These are phyloP conservation scores for Shinisaurus crocodilurus DNA, from an alignment of 2,113 vertebrate species.

Conservation along the genomic window DNA sequence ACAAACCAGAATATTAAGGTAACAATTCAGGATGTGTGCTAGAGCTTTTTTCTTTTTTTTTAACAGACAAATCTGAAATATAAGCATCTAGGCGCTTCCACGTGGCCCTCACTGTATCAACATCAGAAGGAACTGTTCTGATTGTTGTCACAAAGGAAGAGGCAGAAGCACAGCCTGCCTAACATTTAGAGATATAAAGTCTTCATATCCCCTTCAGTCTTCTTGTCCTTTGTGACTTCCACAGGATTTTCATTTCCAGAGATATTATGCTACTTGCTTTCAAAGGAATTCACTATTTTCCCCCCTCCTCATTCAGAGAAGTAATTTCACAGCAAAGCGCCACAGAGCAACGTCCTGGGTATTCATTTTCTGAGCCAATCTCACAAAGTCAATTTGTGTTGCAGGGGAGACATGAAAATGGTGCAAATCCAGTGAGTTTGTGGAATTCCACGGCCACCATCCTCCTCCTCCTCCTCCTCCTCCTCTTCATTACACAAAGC, in stretches of 20 bases:
- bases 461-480: slow-evolving; percentile 37
- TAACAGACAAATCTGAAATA: slow-evolving; percentile 66
- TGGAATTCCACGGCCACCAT: slow-evolving; percentile 49
- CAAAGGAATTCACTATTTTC: slow-evolving; percentile 82
- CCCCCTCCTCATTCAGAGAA: slow-evolving; percentile 71
- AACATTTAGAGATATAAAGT: slow-evolving; percentile 75
- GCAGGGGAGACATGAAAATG: slow-evolving; percentile 62
- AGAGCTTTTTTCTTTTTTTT: slow-evolving; percentile 26
- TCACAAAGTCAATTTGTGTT: slow-evolving; percentile 76
- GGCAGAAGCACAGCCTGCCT: slow-evolving; percentile 62
- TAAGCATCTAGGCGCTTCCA: slow-evolving; percentile 68
- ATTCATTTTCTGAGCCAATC: slow-evolving; percentile 78
- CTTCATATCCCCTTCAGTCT: slow-evolving; percentile 71
- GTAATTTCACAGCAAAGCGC: slow-evolving; percentile 82
- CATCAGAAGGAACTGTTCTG: slow-evolving; percentile 70
- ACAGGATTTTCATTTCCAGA: slow-evolving; percentile 79
- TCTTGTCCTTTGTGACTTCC: slow-evolving; percentile 79
- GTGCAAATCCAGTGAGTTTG: slow-evolving; percentile 55
- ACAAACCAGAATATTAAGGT: slow-evolving; percentile 64
- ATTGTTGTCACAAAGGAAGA: slow-evolving; percentile 68
- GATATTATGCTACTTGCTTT: slow-evolving; percentile 78
- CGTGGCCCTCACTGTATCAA: slow-evolving; percentile 49
- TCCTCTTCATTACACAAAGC: slow-evolving; percentile 32
- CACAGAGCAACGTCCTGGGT: slow-evolving; percentile 73
- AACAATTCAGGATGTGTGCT: slow-evolving; percentile 64